Evolutionary conservation across 2,888 invertebrate genomes (phyloP), one percentile per base, ranked within the genome.

Genomic region (Escarpia spicata): DNA sequence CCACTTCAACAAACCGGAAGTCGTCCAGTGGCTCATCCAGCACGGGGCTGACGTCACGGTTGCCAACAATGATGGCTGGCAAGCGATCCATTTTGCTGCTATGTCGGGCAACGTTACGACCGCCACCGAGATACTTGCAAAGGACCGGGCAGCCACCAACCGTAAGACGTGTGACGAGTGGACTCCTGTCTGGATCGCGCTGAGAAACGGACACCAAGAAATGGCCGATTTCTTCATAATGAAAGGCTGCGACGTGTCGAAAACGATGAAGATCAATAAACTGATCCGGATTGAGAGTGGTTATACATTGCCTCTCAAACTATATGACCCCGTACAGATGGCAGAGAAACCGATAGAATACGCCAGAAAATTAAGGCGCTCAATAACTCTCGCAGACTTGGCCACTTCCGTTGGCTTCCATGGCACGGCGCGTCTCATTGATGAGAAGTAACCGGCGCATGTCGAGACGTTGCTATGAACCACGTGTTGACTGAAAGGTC

Each of bases 151-250:
- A 75, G 75, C 19, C 75, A 26, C 19, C 75, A 75, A 75, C 75
- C n/a, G 19, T 75, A 3, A 2, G 75, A 75, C 75, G 75, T 26
- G n/a, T 75, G 75, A n/a, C 3, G 26, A 26, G 6, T 75, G 75
- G 75, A 75, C 75, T 75, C 75, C 75, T 19, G n/a, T 75, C 26
- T 75, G 75, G 75, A 75, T 75, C 75, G 75, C 75, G n/a, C 75
- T 75, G 75, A 19, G 75, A 75, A 75, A 75, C 75, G 75, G 75
- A 19, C 75, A 75, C 4, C 3, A 75, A 75, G 26, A 75, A 75
- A 26, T 75, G 75, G 75, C 75, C 4, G 75, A 75, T 26, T 75
- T 75, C 26, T 75, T 75, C 75, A 75, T 75, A 75, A 75, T 19
- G 75, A 75, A 75, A 75, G 75, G 75, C 75, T 75, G 75, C 75